These are phyloP conservation scores for Setophaga coronata DNA, from an alignment of 2,113 vertebrate species.

Conservation along the genomic window DNA sequence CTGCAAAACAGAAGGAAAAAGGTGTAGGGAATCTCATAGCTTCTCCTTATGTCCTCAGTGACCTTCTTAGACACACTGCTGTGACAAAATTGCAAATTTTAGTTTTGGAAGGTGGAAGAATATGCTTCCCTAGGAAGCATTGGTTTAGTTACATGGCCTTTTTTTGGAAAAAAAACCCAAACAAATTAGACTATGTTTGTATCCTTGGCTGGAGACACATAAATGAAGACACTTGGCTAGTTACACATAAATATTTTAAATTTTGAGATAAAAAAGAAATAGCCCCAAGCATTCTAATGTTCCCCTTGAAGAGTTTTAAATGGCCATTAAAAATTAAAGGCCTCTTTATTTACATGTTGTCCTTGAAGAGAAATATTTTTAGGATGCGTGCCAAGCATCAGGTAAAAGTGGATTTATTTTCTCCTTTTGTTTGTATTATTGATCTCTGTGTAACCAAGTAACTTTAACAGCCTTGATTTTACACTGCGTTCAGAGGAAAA, in stretches of 20 bases:
- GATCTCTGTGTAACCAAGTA: background rate
- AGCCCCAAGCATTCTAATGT: background rate
- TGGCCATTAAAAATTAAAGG: background rate
- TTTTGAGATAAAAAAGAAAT: background rate
- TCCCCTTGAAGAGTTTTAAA: background rate
- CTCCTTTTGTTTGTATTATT: background rate
- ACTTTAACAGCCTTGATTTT: background rate
- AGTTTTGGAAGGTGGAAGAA: background rate
- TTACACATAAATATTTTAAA: background rate
- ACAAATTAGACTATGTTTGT: background rate
- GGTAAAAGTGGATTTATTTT: background rate
- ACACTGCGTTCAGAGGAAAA: background rate
- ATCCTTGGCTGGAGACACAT: background rate
- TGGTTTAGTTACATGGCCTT: background rate
- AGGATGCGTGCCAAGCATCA: background rate
- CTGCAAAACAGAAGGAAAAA: background rate
- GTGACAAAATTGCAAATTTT: background rate
- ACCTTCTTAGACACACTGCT: background rate
- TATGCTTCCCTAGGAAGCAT: background rate
- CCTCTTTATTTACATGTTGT: background rate
- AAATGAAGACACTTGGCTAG: background rate
- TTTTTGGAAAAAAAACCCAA: background rate
- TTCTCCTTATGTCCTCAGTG: background rate
- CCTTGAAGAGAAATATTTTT: background rate
- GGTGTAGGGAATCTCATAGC: background rate